phyloP scores from a whole-genome alignment of 2,888 invertebrate species.

The Campoplex capitator region DNA sequence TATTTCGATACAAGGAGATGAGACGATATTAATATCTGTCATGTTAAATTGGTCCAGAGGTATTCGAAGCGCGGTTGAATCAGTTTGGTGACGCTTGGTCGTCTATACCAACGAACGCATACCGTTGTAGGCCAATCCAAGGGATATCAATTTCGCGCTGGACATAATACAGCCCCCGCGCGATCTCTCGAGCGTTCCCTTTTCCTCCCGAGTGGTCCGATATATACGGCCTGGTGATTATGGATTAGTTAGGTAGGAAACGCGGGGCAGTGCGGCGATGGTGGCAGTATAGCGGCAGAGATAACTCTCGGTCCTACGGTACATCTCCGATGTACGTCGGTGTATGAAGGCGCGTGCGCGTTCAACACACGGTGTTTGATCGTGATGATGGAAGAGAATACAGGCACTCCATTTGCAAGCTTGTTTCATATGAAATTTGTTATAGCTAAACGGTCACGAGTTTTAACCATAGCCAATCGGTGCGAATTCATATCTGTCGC shows the following conservation, averaged over 20 bases:
- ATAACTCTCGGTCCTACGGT: not conserved
- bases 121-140: slow-evolving; percentile 43
- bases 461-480: not conserved
- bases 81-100: slow-evolving; percentile 24
- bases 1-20: slow-evolving; percentile 35
- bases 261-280: not conserved
- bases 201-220: slow-evolving; percentile 64
- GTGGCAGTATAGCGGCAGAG: slow-evolving; percentile 72
- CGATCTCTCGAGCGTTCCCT: slow-evolving; percentile 1
- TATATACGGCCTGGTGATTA: slow-evolving; percentile 75
- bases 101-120: not conserved
- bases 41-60: slow-evolving; percentile 47
- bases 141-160: slow-evolving; percentile 73
- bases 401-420: slow-evolving; percentile 15
- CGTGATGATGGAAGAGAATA: not conserved
- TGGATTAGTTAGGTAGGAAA: slow-evolving; percentile 75
- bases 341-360: not conserved
- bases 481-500: slow-evolving; percentile 9
- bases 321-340: not conserved
- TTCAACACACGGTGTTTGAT: slow-evolving; percentile 6
- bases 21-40: slow-evolving; percentile 59
- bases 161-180: slow-evolving; percentile 70
- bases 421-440: slow-evolving; percentile 17
- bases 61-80: slow-evolving; percentile 40
- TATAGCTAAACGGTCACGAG: slow-evolving; percentile 26